Percentiles rank a stretch among this genome's conserved stretches.
Evolutionary conservation across 2,888 invertebrate species (phyloP).

Genomic region (Sminthurides aquaticus): DNA sequence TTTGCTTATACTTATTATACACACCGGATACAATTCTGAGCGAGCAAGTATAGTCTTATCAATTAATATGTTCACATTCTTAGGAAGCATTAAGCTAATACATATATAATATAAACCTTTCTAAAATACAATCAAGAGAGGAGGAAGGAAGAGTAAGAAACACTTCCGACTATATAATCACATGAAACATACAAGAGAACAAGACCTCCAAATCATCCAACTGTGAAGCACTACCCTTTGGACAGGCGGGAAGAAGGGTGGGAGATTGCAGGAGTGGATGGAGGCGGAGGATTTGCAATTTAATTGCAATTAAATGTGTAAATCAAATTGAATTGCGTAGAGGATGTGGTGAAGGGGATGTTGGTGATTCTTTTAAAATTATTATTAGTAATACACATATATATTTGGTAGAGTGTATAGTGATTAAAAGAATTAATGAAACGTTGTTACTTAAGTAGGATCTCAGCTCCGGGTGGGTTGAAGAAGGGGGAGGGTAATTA

Average conservation of each 20-base stretch:
- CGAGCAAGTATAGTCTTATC: too few species aligned
- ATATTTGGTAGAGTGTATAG: neutral
- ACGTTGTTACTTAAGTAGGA: neutral
- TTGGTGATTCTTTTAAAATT: neutral
- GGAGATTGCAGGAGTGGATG: neutral
- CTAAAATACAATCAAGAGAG: too few species aligned
- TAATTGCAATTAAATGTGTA: too few species aligned
- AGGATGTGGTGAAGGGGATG: neutral
- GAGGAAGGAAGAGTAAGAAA: too few species aligned
- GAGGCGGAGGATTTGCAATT: neutral
- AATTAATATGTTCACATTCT: too few species aligned
- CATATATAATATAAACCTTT: too few species aligned
- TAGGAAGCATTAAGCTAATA: too few species aligned
- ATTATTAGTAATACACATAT: neutral
- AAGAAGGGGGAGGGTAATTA: slow-evolving; percentile 15
- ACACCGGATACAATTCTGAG: too few species aligned
- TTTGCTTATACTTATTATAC: neutral
- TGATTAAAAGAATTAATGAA: neutral
- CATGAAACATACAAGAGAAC: too few species aligned
- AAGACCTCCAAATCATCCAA: too few species aligned
- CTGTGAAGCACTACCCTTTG: too few species aligned
- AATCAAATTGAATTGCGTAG: neutral
- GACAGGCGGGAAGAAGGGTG: neutral
- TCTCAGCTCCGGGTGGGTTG: slow-evolving; percentile 1
- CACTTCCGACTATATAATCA: too few species aligned